Evolutionary conservation across 2,888 invertebrate species (phyloP).

Genomic region (Nomada lathburiana): DNA sequence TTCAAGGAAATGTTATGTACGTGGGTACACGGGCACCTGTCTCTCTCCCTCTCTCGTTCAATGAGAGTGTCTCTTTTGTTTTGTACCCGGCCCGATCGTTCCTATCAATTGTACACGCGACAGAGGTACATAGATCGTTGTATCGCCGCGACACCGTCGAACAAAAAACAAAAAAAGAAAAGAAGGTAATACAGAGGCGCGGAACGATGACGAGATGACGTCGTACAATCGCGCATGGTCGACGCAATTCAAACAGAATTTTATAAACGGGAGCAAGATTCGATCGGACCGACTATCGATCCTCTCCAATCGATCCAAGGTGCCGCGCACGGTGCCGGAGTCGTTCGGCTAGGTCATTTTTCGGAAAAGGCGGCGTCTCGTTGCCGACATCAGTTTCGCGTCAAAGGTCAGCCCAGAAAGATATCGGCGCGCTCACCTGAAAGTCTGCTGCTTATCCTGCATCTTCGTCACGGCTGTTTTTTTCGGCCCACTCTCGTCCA

Average conservation of each 20-base stretch:
- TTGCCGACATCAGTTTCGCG: constrained; percentile 9
- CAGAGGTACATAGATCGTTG: too few relatives aligned
- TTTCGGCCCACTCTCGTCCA: constrained; percentile 85
- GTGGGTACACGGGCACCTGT: background rate
- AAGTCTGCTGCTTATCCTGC: constrained; percentile 88
- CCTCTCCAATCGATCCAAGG: background rate
- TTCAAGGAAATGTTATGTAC: constrained; percentile 20
- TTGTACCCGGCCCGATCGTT: constrained; percentile 7
- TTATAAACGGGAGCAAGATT: background rate
- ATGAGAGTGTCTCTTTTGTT: constrained; percentile 2
- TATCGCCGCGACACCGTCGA: too few relatives aligned
- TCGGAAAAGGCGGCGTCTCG: background rate
- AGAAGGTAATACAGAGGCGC: background rate
- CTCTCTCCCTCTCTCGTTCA: background rate
- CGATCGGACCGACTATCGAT: constrained; percentile 15
- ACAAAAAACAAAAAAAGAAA: background rate
- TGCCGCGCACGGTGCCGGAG: background rate
- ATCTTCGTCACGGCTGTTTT: constrained; percentile 88
- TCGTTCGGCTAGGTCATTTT: background rate
- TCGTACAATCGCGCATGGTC: constrained; percentile 9
- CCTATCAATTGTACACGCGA: constrained; percentile 9
- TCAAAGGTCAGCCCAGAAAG: constrained; percentile 13
- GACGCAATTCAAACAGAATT: constrained; percentile 30
- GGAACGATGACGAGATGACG: background rate
- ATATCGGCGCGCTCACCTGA: constrained; percentile 70